Evolutionary conservation across 2,113 vertebrate genomes (phyloP).

Genomic region (Silurus meridionalis): DNA sequence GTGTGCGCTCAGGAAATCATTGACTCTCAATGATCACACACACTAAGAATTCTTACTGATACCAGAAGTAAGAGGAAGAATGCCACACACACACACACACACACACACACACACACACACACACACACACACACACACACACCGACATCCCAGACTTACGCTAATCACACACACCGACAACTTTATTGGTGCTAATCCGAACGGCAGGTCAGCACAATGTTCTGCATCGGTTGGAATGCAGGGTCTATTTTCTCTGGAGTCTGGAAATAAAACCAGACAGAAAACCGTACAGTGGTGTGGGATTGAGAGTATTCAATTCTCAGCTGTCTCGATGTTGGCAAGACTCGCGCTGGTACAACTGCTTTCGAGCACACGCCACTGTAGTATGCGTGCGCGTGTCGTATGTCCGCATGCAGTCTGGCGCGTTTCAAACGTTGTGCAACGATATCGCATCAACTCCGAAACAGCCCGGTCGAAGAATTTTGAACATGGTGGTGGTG

Average conservation of each 20-base stretch:
- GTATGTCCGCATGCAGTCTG: background rate
- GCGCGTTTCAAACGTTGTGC: background rate
- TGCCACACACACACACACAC: background rate
- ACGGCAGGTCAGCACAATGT: background rate
- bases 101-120: background rate
- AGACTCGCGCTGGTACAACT: slow-evolving; percentile 8
- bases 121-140: background rate
- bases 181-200: slow-evolving; percentile 5
- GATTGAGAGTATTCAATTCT: background rate
- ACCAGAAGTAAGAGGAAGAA: background rate
- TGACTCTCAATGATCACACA: slow-evolving; percentile 3
- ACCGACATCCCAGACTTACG: background rate
- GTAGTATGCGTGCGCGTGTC: background rate
- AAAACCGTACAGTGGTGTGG: background rate
- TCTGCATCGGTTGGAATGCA: background rate
- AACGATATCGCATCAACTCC: background rate
- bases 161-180: slow-evolving; percentile 1
- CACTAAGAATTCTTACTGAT: background rate
- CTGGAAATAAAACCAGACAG: background rate
- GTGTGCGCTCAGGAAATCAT: slow-evolving; percentile 21
- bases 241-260: background rate
- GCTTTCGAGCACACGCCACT: background rate
- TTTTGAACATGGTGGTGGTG: background rate
- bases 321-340: background rate
- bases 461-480: background rate